Conservation (phyloP, 2,888 invertebrate genomes). For the Drepana falcataria region DNA sequence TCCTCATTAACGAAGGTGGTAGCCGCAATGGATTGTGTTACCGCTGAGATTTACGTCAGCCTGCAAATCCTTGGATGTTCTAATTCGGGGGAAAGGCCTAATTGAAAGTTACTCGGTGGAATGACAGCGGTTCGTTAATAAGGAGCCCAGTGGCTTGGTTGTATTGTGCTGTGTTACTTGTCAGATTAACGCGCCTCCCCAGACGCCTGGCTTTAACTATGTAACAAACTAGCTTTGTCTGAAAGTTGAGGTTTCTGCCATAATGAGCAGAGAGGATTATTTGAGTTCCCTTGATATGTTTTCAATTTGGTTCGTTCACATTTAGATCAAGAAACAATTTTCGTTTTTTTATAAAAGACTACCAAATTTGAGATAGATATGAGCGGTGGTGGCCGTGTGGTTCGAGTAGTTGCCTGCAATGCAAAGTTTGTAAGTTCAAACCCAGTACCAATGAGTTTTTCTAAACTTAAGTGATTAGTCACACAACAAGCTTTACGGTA, state of each 20-base stretch:
- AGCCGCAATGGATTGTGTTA: constrained; percentile 14
- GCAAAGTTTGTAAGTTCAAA: too few species aligned
- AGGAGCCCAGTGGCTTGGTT: constrained; percentile 28
- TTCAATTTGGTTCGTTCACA: neutral
- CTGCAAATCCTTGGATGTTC: constrained; percentile 21
- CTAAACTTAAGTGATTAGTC: too few species aligned
- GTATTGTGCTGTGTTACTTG: constrained; percentile 48
- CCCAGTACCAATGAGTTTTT: too few species aligned
- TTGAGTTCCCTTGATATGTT: neutral
- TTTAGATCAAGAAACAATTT: neutral
- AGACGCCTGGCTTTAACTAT: constrained; percentile 38
- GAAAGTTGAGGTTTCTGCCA: constrained; percentile 32
- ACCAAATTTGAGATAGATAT: too few species aligned
- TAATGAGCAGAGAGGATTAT: constrained; percentile 10
- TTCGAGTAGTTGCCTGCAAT: too few species aligned
- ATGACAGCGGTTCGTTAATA: constrained; percentile 51
- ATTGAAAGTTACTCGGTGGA: constrained; percentile 56
- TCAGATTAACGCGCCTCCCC: constrained; percentile 55
- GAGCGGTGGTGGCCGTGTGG: too few species aligned
- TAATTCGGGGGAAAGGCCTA: constrained; percentile 36
- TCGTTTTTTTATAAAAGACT: too few species aligned
- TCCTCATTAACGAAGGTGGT: neutral
- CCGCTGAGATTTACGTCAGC: constrained; percentile 12
- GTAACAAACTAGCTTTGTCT: constrained; percentile 44
- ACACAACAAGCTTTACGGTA: too few species aligned